These are phyloP conservation scores for Panthera tigris DNA, from an alignment of 2,113 vertebrate species.

Conservation along the genomic window DNA sequence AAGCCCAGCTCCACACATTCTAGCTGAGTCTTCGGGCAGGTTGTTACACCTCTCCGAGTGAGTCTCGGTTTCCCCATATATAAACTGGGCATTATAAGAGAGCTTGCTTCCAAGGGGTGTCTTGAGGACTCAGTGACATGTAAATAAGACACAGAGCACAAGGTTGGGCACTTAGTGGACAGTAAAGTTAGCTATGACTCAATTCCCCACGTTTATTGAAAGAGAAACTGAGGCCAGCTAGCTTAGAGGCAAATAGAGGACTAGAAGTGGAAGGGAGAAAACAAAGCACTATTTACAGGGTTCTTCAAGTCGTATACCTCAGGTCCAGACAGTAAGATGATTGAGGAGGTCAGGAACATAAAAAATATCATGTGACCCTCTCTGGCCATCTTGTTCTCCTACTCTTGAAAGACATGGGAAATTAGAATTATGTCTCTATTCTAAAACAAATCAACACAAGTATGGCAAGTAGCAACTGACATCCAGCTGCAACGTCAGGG, in stretches of 20 bases:
- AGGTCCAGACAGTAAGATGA: neutral
- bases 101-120: neutral
- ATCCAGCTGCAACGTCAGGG: neutral
- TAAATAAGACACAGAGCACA: neutral
- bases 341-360: neutral
- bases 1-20: neutral
- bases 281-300: neutral
- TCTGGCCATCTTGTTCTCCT: neutral
- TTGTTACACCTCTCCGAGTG: neutral
- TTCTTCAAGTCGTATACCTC: neutral
- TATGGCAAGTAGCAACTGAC: neutral
- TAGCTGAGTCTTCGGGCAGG: neutral
- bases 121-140: neutral
- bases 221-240: neutral
- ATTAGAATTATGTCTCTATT: neutral
- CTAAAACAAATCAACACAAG: neutral
- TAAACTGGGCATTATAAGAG: neutral
- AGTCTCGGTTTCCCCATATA: neutral
- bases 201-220: neutral
- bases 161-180: neutral
- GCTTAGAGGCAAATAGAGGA: neutral
- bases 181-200: neutral
- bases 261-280: neutral
- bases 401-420: neutral
- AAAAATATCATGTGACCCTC: neutral